Base-by-base conservation (phyloP, 2,888 invertebrate genomes). In the Dolichopus griseipennis region DNA sequence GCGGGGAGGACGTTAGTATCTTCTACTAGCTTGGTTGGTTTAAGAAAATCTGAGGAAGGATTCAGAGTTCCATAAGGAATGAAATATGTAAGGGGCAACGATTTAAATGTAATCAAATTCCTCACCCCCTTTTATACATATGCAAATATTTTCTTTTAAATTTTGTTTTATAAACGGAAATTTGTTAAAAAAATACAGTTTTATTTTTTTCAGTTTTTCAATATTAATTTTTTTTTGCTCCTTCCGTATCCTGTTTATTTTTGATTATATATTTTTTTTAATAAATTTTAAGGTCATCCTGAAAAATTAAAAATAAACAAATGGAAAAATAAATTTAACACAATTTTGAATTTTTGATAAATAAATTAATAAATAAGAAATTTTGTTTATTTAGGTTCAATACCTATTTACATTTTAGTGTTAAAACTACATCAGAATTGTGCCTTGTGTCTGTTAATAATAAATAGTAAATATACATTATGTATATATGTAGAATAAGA, bases 231-330 rank as follows among this genome's bases (percentile, higher is more conserved):
- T 18, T 52, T 52, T 52, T 62, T 62, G 7, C 62, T 62, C 22
- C 1, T n/a, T 10, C 6, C 62, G 12, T 62, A 62, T 20, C 21
- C 20, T 62, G 20, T 22, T 62, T 62, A 22, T 7, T 8, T 21
- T 62, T 37, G 2, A 27, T 27, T 27, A 18, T 18, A 18, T 52
- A 18, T 4, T 62, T 20, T 62, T 21, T 8, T 62, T 62, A 62
- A 22, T 62, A 22, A n/a, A 22, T 62, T 62, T 20, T 10, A 62
- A 62, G 62, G 9, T 62, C 22, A 22, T 62, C 21, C 12, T 22
- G 21, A 62, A 27, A 62, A 62, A 22, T 62, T 62, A 62, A 62
- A 62, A 62, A 52, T 52, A 52, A 52, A 52, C 52, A n/a, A n/a
- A 52, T 52, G 12, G 12, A 15, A 52, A 52, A 52, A 52, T 18